phyloP scores from a whole-genome alignment of 2,113 vertebrate species.

The Myiagra hebetior region DNA sequence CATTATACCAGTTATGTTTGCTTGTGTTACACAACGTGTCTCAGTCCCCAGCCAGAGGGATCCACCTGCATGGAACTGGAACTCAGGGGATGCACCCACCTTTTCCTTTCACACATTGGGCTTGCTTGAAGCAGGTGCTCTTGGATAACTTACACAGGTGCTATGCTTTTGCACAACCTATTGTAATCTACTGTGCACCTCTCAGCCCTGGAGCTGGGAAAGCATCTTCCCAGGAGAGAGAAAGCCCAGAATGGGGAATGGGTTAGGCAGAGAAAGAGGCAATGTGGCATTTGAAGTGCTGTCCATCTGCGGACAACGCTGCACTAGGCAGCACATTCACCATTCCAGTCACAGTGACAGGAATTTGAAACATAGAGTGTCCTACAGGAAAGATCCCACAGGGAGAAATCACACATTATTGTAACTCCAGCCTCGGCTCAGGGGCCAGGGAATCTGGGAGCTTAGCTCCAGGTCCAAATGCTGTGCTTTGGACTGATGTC shows the following conservation, averaged over 20 bases:
- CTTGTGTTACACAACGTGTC: neutral
- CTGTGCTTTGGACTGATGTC: neutral
- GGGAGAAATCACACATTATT: neutral
- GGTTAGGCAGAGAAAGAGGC: neutral
- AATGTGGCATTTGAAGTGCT: neutral
- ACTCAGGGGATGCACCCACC: neutral
- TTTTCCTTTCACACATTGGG: neutral
- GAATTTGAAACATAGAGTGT: neutral
- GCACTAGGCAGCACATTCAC: neutral
- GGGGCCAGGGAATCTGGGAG: neutral
- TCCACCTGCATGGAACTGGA: neutral
- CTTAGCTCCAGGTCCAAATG: neutral
- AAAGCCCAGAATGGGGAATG: neutral
- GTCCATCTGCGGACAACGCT: rapidly evolving
- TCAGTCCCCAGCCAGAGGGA: neutral
- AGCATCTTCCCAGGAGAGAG: neutral
- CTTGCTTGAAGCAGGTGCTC: neutral
- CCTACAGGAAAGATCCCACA: neutral
- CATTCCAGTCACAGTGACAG: neutral
- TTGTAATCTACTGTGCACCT: neutral
- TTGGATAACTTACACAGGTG: neutral
- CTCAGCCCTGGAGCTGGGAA: rapidly evolving
- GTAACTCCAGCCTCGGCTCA: neutral
- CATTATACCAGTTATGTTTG: neutral
- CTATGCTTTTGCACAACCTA: neutral